Evolutionary conservation across 2,888 invertebrate species (phyloP).

Genomic region (Philopedon plagiatum): DNA sequence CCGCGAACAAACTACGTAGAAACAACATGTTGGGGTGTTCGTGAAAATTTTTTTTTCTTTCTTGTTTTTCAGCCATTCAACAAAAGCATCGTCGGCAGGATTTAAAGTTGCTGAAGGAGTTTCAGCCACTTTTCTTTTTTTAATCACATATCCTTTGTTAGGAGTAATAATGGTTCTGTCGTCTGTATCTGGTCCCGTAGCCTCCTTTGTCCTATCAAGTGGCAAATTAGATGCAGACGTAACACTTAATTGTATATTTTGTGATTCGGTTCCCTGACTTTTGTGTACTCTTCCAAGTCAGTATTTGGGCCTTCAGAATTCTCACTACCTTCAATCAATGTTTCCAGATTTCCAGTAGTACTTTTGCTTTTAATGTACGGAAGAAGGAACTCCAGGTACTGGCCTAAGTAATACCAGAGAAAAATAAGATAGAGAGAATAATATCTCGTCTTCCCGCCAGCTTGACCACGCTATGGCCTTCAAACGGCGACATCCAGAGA

Average conservation of each 20-base stretch:
- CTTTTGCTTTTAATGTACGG: slow-evolving; percentile 26
- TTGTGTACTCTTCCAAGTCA: too few relatives aligned
- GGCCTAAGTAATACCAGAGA: too few relatives aligned
- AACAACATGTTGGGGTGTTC: slow-evolving; percentile 40
- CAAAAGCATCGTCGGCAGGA: slow-evolving; percentile 15
- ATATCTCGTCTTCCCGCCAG: too few relatives aligned
- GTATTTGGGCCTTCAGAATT: neutral
- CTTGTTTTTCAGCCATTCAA: slow-evolving; percentile 19
- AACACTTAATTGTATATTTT: too few relatives aligned
- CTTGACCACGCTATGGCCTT: too few relatives aligned
- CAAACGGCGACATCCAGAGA: too few relatives aligned
- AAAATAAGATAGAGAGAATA: too few relatives aligned
- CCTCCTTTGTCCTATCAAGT: neutral
- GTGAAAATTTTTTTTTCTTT: slow-evolving; percentile 7
- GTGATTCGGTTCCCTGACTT: too few relatives aligned
- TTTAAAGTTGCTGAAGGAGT: neutral
- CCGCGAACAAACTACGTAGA: slow-evolving; percentile 38
- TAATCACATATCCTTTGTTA: neutral
- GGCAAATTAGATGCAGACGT: neutral
- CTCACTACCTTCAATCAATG: neutral
- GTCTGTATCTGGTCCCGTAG: too few relatives aligned
- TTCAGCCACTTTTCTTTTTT: neutral
- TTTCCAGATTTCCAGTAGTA: neutral
- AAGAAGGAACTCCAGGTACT: slow-evolving; percentile 33
- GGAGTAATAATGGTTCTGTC: too few relatives aligned